These are phyloP conservation scores for Xestobium rufovillosum DNA, from an alignment of 2,888 invertebrate genomes.

Conservation along the genomic window DNA sequence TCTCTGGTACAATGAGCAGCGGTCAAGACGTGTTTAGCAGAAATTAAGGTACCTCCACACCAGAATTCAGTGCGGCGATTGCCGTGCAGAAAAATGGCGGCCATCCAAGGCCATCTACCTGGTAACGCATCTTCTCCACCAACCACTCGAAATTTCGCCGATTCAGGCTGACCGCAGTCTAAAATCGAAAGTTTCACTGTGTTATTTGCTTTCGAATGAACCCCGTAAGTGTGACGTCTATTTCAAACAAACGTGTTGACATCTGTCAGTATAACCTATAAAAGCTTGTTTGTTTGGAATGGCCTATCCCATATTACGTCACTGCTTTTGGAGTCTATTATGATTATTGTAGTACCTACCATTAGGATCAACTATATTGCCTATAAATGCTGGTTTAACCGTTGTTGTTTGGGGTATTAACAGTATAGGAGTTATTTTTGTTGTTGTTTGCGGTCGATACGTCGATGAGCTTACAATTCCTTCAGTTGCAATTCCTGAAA, in stretches of 20 bases:
- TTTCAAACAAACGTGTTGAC: too few relatives aligned
- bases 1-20: slow-evolving; percentile 93
- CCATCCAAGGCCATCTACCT: slow-evolving; percentile 96
- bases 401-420: slow-evolving; percentile 11
- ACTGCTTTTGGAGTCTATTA: too few relatives aligned
- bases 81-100: slow-evolving; percentile 84
- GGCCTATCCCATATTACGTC: too few relatives aligned
- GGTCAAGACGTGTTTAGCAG: slow-evolving; percentile 72
- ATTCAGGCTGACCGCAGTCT: slow-evolving; percentile 79
- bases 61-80: slow-evolving; percentile 80
- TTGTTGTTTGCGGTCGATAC: slow-evolving; percentile 36
- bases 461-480: slow-evolving; percentile 36
- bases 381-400: slow-evolving; percentile 12
- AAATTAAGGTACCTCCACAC: slow-evolving; percentile 87
- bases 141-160: slow-evolving; percentile 80
- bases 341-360: slow-evolving; percentile 21
- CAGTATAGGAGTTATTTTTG: slow-evolving; percentile 7
- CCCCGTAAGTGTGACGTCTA: too few relatives aligned
- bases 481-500: too few relatives aligned
- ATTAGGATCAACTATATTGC: slow-evolving; percentile 22
- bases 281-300: too few relatives aligned
- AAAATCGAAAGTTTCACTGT: too few relatives aligned
- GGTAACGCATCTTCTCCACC: slow-evolving; percentile 80
- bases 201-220: too few relatives aligned
- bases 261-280: too few relatives aligned